Base-by-base conservation (phyloP, 2,797 vertebrate genomes). In the Pseudochromis fuscus region DNA sequence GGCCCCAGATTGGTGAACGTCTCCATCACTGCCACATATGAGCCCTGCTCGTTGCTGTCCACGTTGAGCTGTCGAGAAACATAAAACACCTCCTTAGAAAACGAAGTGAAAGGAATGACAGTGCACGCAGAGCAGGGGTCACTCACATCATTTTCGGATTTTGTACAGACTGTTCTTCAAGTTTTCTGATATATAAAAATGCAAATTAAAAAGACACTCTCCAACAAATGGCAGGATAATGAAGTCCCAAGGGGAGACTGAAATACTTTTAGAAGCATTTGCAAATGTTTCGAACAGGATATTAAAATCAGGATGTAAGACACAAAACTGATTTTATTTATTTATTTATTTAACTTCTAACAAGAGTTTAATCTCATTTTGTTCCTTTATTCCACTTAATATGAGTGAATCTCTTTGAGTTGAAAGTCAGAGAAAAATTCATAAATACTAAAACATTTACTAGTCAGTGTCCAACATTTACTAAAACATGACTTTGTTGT, bases 1-100 rank as follows among this genome's bases (percentile, higher is more conserved):
- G 98, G 98, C 1, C 98, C 98, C 1, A 99, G 92, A 75, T 99
- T 99, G 78, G 98, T 99, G 81, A 99, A 99, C 1, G 98, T 99
- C 91, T 99, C 98, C 98, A 99, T 99, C 27, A 97, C 96, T 3
- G 95, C 96, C 21, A 99, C 98, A 0, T 96, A 99, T 1, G 98
- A 99, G 35, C 98, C 98, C 89, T 98, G 97, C 78, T 99, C 98
- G 0, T 99, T 99, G 89, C 97, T 99, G 94, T 99, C 98, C 75
- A 98, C 97, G 0, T 98, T 99, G 84, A 99, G 95, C 98, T 99
- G 57, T n/a, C 35, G 19, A 60, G 2, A 70, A 23, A 53, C 11
- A n/a, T n/a, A 45, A 55, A 40, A 7, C 0, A 38, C 7, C 7
- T 28, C 19, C 18, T 60, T 5, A 65, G 0, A 55, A 31, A 61